Conservation (phyloP, 2,113 vertebrate species). For the Echinops telfairi region DNA sequence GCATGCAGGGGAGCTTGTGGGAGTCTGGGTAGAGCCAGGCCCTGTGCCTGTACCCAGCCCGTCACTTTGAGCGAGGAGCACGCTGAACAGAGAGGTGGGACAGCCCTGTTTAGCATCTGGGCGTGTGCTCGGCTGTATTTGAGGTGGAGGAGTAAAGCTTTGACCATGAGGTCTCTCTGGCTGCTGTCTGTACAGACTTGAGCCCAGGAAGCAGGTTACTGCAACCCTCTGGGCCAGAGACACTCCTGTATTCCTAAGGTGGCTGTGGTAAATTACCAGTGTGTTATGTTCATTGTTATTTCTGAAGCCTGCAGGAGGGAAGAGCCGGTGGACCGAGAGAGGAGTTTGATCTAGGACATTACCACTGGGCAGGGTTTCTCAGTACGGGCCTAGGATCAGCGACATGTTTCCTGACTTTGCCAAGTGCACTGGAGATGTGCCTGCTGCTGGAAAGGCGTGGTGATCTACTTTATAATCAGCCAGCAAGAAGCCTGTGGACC, state of each 20-base stretch:
- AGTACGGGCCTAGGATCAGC: neutral
- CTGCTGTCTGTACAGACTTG: neutral
- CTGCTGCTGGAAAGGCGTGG: neutral
- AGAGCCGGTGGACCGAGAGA: conserved; percentile 23
- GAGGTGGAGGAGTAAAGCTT: neutral
- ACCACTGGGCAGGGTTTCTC: neutral
- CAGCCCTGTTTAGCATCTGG: too few species aligned
- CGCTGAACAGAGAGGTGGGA: neutral
- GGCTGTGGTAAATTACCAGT: conserved; percentile 1
- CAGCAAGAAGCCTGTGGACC: neutral
- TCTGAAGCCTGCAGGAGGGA: neutral
- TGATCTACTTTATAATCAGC: neutral
- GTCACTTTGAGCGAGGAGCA: neutral
- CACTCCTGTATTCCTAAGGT: neutral
- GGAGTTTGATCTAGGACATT: neutral
- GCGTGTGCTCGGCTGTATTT: neutral
- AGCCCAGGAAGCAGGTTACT: neutral
- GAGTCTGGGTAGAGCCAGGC: neutral
- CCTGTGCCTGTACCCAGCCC: neutral
- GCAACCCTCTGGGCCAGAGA: neutral
- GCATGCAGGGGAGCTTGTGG: neutral
- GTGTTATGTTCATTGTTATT: neutral
- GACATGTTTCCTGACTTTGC: neutral
- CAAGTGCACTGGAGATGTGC: neutral
- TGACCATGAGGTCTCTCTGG: neutral